Conservation (phyloP, 2,797 vertebrate genomes). For the Notolepis coatsorum region DNA sequence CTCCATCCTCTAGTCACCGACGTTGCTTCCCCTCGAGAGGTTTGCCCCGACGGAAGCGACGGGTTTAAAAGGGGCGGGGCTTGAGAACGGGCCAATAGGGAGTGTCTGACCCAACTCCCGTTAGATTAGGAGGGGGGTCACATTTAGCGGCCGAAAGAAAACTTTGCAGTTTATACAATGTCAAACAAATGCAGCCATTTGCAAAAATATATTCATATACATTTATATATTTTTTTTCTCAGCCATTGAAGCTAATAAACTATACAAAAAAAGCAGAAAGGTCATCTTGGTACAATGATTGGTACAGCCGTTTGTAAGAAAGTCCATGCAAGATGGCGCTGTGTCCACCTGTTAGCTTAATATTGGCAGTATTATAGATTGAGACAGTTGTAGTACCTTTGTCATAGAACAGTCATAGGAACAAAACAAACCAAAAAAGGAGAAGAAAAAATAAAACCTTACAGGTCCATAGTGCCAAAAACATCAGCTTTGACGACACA, state of each 20-base stretch:
- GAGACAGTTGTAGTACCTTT: conserved; percentile 43
- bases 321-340: conserved; percentile 33
- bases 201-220: conserved; percentile 84
- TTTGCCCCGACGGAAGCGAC: no score
- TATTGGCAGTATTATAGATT: conserved; percentile 50
- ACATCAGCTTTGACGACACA: conserved; percentile 64
- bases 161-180: conserved; percentile 52
- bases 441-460: conserved; percentile 30
- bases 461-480: conserved; percentile 69
- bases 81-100: no score
- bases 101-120: neutral
- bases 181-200: conserved; percentile 65
- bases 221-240: conserved; percentile 72
- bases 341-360: conserved; percentile 5
- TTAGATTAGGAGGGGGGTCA: neutral
- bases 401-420: conserved; percentile 54
- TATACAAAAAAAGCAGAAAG: conserved; percentile 70
- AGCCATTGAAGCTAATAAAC: conserved; percentile 64
- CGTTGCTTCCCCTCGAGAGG: no score
- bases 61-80: no score
- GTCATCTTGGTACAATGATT: conserved; percentile 34
- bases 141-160: conserved; percentile 35
- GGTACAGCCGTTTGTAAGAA: conserved; percentile 33
- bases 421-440: conserved; percentile 33
- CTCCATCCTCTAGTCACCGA: no score